Evolutionary conservation across 2,797 vertebrate species (phyloP), one percentile per base, ranked within the genome.

Genomic region (Manis pentadactyla): DNA sequence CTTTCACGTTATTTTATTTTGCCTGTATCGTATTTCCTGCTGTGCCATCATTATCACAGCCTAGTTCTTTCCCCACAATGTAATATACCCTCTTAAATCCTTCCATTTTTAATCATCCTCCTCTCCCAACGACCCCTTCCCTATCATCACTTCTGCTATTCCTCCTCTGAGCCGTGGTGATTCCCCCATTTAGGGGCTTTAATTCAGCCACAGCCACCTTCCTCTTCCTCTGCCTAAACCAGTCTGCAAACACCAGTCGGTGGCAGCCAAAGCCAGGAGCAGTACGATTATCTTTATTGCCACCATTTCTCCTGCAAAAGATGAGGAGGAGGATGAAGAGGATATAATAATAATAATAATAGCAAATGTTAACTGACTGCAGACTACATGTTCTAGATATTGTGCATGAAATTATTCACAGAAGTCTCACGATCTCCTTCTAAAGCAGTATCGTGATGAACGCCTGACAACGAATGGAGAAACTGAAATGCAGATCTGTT

Each of bases 1-100:
- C 94, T 87, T 25, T 86, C 25, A 59, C 73, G 78, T 91, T 94
- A 37, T 79, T 68, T 96, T 94, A 96, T 87, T 81, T 97, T 97
- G 61, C 86, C 96, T 39, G 17, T 57, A 85, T 93, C 71, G 0
- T 82, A 55, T 96, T 96, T 95, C 93, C 91, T 96, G 90, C 96
- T 97, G 93, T 83, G 90, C 91, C 59, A 59, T 96, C 46, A 5
- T 92, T 87, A 71, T 93, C 46, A 79, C 57, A 85, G n/a, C 74
- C 84, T 86, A 53, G 39, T 97, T 95, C 90, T 96, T 77, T 25
- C 29, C 23, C 1, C 84, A 75, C 51, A 82, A 59, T 84, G 19
- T 37, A 84, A 31, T 49, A 13, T 31, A 64, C 59, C 93, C 46
- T 87, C 86, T 74, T 73, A 34, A 92, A 82, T 95, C 79, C 25